Evolutionary conservation across 92 coral and sea anemone species (phyloP), one percentile per base, ranked within the genome.

Genomic region (Umimayanthus kanabou): DNA sequence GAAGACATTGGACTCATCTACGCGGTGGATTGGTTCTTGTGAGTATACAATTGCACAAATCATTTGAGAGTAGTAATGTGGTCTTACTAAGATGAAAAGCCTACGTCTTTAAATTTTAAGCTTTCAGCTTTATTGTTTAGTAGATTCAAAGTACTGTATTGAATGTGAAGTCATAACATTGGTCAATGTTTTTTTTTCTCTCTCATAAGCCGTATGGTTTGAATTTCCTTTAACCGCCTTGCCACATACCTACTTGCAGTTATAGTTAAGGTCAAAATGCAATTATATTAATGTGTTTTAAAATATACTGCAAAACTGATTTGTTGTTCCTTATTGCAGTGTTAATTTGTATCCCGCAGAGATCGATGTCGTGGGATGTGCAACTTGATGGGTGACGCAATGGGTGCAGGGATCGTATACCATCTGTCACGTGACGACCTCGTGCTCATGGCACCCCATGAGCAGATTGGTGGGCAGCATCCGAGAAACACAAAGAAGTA

Each of bases 21-120:
- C 80, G 95, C 98, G 0, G 91, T 96, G 28, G 98, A 96, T 75
- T 96, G 98, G 98, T 96, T 96, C 89, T 79, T 96, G 98, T 96
- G 84, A 96, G 98, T 94, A 73, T 73, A 73, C 6, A 6, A 47
- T 7, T 7, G 5, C 6, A 47, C 10, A 66, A 66, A 20, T 66
- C 28, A 66, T 66, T 66, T 74, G 50, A 47, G 50, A 47, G 6
- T 10, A 47, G 50, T 47, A 47, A 6, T n/a, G n/a, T n/a, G 50
- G 9, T 47, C 9, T 9, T 6, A 9, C 11, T 47, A 10, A 47
- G 1, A 11, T 47, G 37, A 47, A 47, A 1, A 47, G 50, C 10
- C 2, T 7, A 47, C 10, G 11, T 47, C 50, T 33, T 33, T n/a
- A n/a, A n/a, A n/a, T n/a, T n/a, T 33, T 33, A 33, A 33, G 37